Conservation (phyloP, 2,888 invertebrate genomes). For the Dicyrtoma fusca region DNA sequence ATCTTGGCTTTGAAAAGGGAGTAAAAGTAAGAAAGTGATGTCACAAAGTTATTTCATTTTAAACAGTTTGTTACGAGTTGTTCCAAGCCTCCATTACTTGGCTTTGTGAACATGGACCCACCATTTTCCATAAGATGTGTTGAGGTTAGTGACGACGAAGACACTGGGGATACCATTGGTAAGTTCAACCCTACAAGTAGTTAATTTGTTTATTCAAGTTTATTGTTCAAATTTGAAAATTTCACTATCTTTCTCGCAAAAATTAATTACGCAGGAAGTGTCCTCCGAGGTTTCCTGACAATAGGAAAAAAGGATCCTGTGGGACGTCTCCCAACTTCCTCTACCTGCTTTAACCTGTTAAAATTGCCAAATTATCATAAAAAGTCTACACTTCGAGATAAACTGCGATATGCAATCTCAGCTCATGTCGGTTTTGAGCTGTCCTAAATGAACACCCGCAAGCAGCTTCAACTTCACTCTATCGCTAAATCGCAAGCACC, state of each 20-base stretch:
- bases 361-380: conserved; percentile 98
- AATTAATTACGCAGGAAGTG: too few relatives aligned
- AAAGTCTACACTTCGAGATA: conserved; percentile 90
- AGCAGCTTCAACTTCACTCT: not conserved
- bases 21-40: not conserved
- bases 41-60: not conserved
- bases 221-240: not conserved
- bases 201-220: conserved; percentile 44
- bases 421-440: conserved; percentile 99
- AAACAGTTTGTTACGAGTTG: conserved; percentile 67
- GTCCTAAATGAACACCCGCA: conserved; percentile 69
- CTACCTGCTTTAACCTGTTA: conserved; percentile 97
- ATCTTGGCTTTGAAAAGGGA: too few relatives aligned
- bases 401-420: conserved; percentile 93
- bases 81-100: conserved; percentile 93
- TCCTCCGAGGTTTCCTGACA: conserved; percentile 96
- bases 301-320: conserved; percentile 93
- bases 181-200: conserved; percentile 48
- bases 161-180: conserved; percentile 85
- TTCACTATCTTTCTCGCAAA: too few relatives aligned
- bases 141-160: conserved; percentile 97
- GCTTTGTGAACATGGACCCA: conserved; percentile 94
- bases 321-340: conserved; percentile 95
- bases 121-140: conserved; percentile 98
- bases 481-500: not conserved